phyloP scores from a whole-genome alignment of 2,797 vertebrate genomes.

The Meriones psammophilus region DNA sequence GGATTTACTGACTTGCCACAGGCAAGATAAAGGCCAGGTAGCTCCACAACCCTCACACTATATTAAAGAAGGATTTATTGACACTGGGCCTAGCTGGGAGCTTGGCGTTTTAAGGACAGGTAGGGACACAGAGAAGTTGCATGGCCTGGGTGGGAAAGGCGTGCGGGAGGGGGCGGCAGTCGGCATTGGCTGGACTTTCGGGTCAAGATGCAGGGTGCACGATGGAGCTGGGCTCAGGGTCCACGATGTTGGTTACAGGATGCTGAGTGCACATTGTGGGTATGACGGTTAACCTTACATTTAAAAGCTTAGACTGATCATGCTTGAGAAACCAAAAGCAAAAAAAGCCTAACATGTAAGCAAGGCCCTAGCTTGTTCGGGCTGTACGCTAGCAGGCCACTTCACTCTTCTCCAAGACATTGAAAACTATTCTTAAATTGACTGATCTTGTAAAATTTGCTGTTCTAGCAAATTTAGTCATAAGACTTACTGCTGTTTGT shows the following conservation, averaged over 20 bases:
- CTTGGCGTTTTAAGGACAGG: neutral
- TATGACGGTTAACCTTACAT: neutral
- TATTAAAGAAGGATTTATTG: conserved; percentile 72
- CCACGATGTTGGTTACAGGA: neutral
- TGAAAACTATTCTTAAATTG: neutral
- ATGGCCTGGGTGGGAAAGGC: conserved; percentile 47
- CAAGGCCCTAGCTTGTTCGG: neutral
- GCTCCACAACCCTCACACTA: neutral
- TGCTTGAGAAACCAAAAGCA: neutral
- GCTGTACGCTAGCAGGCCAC: neutral
- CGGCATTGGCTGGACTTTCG: conserved; percentile 77
- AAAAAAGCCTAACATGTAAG: too few relatives aligned
- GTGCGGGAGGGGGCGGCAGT: conserved; percentile 54
- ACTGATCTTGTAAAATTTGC: neutral
- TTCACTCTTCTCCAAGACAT: neutral
- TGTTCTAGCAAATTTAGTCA: neutral
- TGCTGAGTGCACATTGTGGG: too few relatives aligned
- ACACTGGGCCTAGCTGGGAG: neutral
- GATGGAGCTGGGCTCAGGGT: too few relatives aligned
- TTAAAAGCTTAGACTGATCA: neutral
- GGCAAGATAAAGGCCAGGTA: neutral
- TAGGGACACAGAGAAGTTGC: neutral
- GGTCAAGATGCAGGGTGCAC: neutral
- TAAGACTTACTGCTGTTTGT: neutral
- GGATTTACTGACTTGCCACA: neutral